Evolutionary conservation across 92 coral and sea anemone species (phyloP).

Genomic region (Actinostola sp.): DNA sequence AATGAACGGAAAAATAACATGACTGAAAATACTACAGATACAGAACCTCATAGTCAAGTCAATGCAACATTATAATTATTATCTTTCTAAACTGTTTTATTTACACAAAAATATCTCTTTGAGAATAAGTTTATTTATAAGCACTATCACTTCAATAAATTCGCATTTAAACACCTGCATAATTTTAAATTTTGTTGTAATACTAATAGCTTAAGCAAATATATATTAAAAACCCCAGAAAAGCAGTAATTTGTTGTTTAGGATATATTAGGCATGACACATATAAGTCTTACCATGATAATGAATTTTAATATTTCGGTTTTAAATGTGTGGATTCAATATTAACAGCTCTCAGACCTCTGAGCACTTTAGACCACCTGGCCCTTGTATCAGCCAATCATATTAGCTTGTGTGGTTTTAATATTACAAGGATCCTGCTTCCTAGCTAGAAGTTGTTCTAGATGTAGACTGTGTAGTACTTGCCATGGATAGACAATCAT

Average conservation of each 20-base stretch:
- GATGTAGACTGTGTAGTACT: too few relatives aligned
- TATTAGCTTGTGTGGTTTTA: background rate
- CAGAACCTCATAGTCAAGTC: background rate
- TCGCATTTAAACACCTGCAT: too few relatives aligned
- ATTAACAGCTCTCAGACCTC: background rate
- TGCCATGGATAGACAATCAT: background rate
- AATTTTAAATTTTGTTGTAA: too few relatives aligned
- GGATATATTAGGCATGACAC: background rate
- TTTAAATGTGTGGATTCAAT: conserved; percentile 5
- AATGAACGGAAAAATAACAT: too few relatives aligned
- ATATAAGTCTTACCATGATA: background rate
- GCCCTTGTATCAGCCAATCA: background rate
- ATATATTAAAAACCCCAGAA: too few relatives aligned
- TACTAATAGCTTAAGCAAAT: too few relatives aligned
- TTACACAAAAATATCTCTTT: background rate
- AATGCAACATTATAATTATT: too few relatives aligned
- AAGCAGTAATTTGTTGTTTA: background rate
- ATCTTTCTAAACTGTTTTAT: background rate
- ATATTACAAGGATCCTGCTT: background rate
- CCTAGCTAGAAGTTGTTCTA: background rate
- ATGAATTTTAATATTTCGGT: conserved; percentile 8
- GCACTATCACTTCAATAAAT: background rate
- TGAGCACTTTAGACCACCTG: conserved; percentile 1
- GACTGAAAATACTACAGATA: too few relatives aligned
- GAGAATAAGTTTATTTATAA: background rate